Conservation (phyloP, 2,888 invertebrate species). For the Arctia plantaginis region DNA sequence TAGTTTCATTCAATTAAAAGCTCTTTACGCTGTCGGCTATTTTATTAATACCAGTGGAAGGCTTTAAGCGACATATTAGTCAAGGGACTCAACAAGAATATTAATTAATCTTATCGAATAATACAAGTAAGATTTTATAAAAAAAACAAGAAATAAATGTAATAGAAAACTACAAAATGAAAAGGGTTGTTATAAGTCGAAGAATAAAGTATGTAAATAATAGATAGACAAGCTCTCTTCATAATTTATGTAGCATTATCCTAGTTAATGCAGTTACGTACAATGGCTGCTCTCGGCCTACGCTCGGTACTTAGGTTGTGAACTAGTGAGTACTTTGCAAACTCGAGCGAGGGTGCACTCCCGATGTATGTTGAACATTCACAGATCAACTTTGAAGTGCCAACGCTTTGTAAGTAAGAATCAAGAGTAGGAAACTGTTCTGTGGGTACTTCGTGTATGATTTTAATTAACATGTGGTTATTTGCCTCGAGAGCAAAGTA, state of each 20-base stretch:
- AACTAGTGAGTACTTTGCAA: conserved; percentile 38
- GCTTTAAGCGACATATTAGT: no score
- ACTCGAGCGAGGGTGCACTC: conserved; percentile 41
- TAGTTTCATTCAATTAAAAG: neutral
- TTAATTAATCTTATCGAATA: neutral
- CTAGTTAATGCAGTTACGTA: conserved; percentile 23
- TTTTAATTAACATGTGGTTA: conserved; percentile 8
- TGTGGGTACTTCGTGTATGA: conserved; percentile 9
- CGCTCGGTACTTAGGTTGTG: conserved; percentile 1
- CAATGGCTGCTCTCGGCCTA: conserved; percentile 38
- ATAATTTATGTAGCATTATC: neutral
- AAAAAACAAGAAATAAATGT: no score
- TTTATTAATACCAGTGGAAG: neutral
- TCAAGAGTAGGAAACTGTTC: conserved; percentile 29
- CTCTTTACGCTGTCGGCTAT: neutral
- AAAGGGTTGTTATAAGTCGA: neutral
- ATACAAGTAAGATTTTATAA: no score
- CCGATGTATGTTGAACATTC: conserved; percentile 45
- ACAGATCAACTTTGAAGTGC: conserved; percentile 49
- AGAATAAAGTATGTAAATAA: neutral
- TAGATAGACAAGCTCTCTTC: neutral
- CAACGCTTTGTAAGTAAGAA: conserved; percentile 36
- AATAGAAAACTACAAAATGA: neutral
- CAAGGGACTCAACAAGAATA: neutral
- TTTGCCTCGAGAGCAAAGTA: neutral